Evolutionary conservation across 1,140 invertebrate species (phyloP), one percentile per base, ranked within the genome.

Genomic region (Batillaria attramentaria): DNA sequence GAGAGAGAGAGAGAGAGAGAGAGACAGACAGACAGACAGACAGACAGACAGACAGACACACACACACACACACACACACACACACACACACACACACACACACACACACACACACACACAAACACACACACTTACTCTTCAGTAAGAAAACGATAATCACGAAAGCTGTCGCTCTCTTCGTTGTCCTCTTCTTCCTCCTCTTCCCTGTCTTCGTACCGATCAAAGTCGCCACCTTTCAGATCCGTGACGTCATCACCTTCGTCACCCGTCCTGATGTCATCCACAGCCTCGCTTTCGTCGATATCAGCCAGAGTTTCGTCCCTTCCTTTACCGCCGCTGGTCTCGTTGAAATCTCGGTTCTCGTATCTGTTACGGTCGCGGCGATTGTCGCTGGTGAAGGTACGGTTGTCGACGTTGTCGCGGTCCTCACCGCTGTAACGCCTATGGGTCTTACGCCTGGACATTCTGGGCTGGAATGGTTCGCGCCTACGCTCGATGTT

Each of bases 321-420:
- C n/a, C n/a, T n/a, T n/a, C n/a, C n/a, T n/a, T n/a, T n/a, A n/a
- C n/a, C n/a, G n/a, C n/a, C n/a, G n/a, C n/a, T n/a, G n/a, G n/a
- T n/a, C n/a, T n/a, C n/a, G n/a, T n/a, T n/a, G n/a, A n/a, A n/a
- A n/a, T n/a, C n/a, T n/a, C n/a, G n/a, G n/a, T n/a, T n/a, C n/a
- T n/a, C n/a, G n/a, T n/a, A n/a, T n/a, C n/a, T n/a, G n/a, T n/a
- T n/a, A n/a, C n/a, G n/a, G n/a, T n/a, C n/a, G n/a, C n/a, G n/a
- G n/a, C n/a, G n/a, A n/a, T n/a, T n/a, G 28, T 66, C 16, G 62
- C n/a, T 37, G 41, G 68, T 70, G 68, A 70, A 70, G 68, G 68
- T 70, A 8, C 41, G 39, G 68, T 70, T 70, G 68, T 28, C 20
- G 68, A 28, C 68, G 68, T 70, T 43, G 68, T 20, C 3, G 41